These are phyloP conservation scores for Zoanthus solanderi DNA, from an alignment of 92 coral and sea anemone genomes.

Conservation along the genomic window DNA sequence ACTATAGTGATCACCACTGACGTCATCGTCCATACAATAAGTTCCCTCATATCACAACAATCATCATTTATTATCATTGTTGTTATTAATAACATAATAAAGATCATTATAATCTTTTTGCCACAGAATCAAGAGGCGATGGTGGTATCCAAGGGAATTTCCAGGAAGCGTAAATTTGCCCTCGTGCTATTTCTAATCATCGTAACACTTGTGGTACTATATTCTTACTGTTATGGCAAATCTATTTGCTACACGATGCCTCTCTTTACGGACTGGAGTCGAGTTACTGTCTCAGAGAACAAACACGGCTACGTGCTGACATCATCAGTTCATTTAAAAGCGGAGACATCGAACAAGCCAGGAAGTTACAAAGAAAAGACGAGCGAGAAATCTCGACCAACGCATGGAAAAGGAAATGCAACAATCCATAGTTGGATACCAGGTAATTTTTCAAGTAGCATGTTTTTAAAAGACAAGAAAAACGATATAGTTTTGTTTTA, in stretches of 20 bases:
- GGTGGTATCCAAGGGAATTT: conserved; percentile 53
- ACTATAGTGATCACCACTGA: no score
- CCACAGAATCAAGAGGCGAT: conserved; percentile 14
- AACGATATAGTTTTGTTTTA: no score
- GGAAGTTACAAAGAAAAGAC: not conserved
- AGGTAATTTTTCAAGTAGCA: not conserved
- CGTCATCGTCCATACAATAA: no score
- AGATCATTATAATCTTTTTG: not conserved
- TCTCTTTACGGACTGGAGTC: conserved; percentile 73
- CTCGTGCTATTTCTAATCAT: conserved; percentile 66
- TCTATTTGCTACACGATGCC: conserved; percentile 87
- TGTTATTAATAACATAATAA: no score
- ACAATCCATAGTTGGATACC: not conserved
- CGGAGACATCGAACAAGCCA: not conserved
- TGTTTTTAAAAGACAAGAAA: not conserved
- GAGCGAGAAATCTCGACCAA: not conserved
- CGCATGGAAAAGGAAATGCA: not conserved
- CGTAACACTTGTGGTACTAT: conserved; percentile 77
- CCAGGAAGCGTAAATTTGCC: conserved; percentile 74
- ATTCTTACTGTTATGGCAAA: conserved; percentile 85
- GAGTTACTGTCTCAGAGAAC: conserved; percentile 44
- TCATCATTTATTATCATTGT: no score
- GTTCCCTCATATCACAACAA: no score
- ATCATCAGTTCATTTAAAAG: conserved; percentile 58
- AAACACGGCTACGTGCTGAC: conserved; percentile 66